Conservation (phyloP, 2,888 invertebrate species). For the Bombyx huttoni region DNA sequence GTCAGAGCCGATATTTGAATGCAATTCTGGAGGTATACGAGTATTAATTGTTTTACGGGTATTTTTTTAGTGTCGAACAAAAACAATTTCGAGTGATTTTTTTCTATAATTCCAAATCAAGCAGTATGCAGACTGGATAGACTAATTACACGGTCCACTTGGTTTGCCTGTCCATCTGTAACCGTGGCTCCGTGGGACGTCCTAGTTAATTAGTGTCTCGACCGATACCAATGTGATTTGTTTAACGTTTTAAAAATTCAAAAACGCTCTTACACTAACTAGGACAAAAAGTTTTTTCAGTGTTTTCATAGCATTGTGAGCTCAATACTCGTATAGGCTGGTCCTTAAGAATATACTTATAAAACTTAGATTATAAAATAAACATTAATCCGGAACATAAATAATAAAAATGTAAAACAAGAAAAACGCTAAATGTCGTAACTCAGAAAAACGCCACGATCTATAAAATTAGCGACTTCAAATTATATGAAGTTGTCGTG, state of each 20-base stretch:
- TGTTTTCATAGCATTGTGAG: no score
- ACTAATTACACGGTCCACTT: constrained; percentile 67
- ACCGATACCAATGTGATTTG: constrained; percentile 48
- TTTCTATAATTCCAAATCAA: constrained; percentile 8
- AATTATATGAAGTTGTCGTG: no score
- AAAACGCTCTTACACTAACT: not conserved
- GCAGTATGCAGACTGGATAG: constrained; percentile 32
- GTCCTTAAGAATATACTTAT: no score
- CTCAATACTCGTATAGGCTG: no score
- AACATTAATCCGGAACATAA: no score
- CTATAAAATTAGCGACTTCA: no score
- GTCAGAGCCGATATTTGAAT: not conserved
- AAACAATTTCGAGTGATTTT: not conserved
- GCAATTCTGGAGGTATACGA: no score
- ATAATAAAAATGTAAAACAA: no score
- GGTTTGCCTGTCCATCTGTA: constrained; percentile 64
- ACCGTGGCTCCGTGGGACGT: constrained; percentile 54
- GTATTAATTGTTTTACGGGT: not conserved
- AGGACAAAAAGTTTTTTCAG: not conserved
- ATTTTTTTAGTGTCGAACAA: not conserved
- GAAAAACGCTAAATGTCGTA: no score
- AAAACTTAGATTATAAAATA: no score
- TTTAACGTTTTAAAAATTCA: constrained; percentile 31
- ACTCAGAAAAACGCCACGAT: no score
- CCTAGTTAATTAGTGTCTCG: constrained; percentile 60